A percentile compares a stretch with the other conserved stretches of the same genome.
phyloP scores from a whole-genome alignment of 2,888 invertebrate genomes.

The Himalopsyche japonica region DNA sequence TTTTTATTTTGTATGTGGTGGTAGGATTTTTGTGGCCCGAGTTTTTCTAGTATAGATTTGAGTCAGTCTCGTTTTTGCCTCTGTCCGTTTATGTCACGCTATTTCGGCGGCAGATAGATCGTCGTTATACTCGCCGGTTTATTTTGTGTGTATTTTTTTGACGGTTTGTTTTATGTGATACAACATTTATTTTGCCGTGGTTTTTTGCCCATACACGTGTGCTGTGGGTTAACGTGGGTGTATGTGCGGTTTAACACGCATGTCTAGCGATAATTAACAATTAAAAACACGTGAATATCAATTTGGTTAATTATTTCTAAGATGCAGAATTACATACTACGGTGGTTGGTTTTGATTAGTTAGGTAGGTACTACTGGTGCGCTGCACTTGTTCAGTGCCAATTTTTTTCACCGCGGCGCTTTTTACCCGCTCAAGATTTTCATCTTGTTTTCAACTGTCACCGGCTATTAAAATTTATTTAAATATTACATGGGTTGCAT shows the following conservation, averaged over 20 bases:
- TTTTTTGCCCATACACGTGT: constrained; percentile 1
- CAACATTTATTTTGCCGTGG: background rate
- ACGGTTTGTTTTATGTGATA: background rate
- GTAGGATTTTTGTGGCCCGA: constrained; percentile 30
- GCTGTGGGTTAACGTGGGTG: background rate
- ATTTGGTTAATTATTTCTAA: background rate
- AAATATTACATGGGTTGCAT: background rate
- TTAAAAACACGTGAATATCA: background rate
- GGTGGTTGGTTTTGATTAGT: background rate
- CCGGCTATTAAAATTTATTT: background rate
- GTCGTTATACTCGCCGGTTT: constrained; percentile 7
- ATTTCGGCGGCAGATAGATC: constrained; percentile 4
- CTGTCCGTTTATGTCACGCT: background rate
- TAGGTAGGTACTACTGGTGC: background rate
- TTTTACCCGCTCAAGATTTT: background rate
- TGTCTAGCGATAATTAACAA: background rate
- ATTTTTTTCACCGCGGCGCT: background rate
- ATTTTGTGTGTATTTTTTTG: constrained; percentile 16
- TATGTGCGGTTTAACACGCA: background rate
- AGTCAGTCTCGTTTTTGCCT: constrained; percentile 63
- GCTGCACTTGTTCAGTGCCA: background rate
- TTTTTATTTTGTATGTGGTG: background rate
- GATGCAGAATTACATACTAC: background rate
- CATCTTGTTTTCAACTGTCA: background rate
- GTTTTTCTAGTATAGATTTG: constrained; percentile 64